Percentiles rank a stretch among this genome's conserved stretches.
Conservation (phyloP, 2,113 vertebrate genomes). For the Maccullochella peelii region DNA sequence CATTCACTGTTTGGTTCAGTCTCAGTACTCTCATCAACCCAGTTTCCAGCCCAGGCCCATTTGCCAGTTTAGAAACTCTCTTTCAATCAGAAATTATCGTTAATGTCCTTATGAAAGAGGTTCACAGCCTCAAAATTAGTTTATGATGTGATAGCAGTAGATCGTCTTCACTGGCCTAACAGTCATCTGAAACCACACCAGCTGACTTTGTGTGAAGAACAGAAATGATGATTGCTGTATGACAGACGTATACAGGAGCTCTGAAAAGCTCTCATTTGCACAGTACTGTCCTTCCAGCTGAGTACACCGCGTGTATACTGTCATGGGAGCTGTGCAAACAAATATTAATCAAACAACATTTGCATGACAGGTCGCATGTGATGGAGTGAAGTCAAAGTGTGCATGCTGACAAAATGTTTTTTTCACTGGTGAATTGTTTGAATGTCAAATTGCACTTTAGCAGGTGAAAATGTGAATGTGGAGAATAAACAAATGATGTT, state of each 20-base stretch:
- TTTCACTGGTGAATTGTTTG: neutral
- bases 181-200: neutral
- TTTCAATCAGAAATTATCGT: no score
- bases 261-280: conserved; percentile 3
- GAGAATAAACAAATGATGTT: no score
- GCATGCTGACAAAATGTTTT: neutral
- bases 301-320: neutral
- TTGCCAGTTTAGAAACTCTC: no score
- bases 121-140: neutral
- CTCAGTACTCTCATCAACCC: neutral
- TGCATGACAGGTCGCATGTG: neutral
- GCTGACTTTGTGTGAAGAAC: neutral
- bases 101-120: neutral
- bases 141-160: neutral
- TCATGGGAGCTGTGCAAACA: neutral
- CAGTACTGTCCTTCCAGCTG: neutral
- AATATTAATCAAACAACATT: neutral
- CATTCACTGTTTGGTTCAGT: neutral
- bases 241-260: neutral
- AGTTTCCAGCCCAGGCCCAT: neutral
- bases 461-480: neutral
- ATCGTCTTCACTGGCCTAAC: no score
- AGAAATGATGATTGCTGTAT: neutral
- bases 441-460: no score
- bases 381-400: neutral